Base-by-base conservation (phyloP, 1,140 invertebrate species). In the Panulirus ornatus region DNA sequence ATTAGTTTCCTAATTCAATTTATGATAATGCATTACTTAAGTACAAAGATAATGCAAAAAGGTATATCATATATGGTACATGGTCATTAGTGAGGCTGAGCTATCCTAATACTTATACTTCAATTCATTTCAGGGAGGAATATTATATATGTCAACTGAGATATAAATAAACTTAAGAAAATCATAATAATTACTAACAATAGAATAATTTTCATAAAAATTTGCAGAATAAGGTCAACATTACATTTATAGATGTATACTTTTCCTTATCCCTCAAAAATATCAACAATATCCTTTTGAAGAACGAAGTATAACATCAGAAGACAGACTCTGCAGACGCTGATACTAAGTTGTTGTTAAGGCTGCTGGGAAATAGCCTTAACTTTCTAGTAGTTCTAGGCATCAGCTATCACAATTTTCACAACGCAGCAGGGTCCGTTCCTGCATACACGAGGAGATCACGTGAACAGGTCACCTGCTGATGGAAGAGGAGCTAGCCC, bases 401-500 rank as follows among this genome's bases (percentile, higher is more conserved):
- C 30, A 38, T 44, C 66, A 36, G 58, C 6, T 81, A 81, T 81
- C 78, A 81, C 78, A 58, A 54, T 81, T 36, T 54, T 81, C 78
- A 81, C 78, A 81, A 54, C 51, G 38, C 36, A 36, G 30, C 3
- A n/a, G 19, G 14, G 51, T 58, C n/a, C 27, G 34, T 3, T 40
- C 27, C 2, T 51, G 42, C 9, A 27, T 30, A n/a, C 30, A n/a
- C 30, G 47, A 58, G 44, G 40, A 51, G 54, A 83, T 89, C 88
- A 89, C 81, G 88, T 97, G 94, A 99, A 99, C 8, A 99, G 95
- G 94, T 99, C 98, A 1, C 98, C 98, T 70, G 98, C 98, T 11
- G 98, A 98, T 30, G 98, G 98, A 90, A 99, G 94, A 0, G 98
- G 98, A 16, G 97, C 97, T 22, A 99, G 94, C 1, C 97, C 97